A percentile compares a stretch with the other conserved stretches of the same genome.
phyloP scores from a whole-genome alignment of 2,888 invertebrate species.

The Meganola albula region DNA sequence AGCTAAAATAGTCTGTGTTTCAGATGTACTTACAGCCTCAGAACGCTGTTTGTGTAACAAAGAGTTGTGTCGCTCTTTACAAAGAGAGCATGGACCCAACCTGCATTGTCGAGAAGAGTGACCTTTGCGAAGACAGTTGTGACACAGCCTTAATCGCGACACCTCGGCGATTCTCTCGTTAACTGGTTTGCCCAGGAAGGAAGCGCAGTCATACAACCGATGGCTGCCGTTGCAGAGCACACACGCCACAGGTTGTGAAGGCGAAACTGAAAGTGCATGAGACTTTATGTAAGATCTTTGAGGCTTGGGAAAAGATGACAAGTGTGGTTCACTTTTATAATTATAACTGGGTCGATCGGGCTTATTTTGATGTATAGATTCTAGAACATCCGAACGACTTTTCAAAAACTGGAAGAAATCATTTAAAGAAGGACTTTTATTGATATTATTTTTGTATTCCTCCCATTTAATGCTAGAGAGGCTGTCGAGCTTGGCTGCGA shows the following conservation, averaged over 20 bases:
- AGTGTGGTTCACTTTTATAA: too few relatives aligned
- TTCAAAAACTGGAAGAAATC: conserved; percentile 3
- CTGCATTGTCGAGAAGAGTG: background rate
- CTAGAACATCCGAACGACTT: conserved; percentile 1
- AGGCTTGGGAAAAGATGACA: background rate
- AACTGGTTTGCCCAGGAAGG: conserved; percentile 1
- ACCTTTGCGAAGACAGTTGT: conserved; percentile 1
- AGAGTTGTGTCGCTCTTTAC: conserved; percentile 3
- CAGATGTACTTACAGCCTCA: background rate
- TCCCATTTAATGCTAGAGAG: conserved; percentile 8
- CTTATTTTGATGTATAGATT: background rate
- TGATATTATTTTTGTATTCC: background rate
- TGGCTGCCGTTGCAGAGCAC: conserved; percentile 2
- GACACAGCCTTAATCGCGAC: background rate
- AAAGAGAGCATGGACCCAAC: conserved; percentile 1
- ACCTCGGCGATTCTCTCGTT: background rate
- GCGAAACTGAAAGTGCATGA: conserved; percentile 1
- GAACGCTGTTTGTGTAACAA: background rate
- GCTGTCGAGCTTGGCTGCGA: conserved; percentile 7
- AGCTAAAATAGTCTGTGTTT: background rate
- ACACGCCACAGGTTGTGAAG: background rate
- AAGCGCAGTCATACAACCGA: conserved; percentile 2
- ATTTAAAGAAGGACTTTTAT: background rate
- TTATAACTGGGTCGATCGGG: background rate
- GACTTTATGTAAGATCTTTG: conserved; percentile 2